phyloP scores from a whole-genome alignment of 1,140 invertebrate species.

The Thaumatotibia leucotreta region DNA sequence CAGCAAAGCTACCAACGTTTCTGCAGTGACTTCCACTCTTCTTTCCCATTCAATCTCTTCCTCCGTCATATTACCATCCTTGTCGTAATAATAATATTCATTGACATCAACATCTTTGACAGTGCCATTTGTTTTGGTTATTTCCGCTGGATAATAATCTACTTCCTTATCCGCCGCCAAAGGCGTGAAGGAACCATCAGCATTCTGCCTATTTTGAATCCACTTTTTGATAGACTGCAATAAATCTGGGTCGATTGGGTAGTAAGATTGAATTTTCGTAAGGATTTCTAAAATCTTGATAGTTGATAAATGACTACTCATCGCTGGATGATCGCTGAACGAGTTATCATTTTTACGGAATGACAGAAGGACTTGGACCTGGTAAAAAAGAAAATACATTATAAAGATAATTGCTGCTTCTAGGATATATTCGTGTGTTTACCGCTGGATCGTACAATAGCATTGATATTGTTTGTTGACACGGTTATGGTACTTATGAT shows the following conservation, averaged over 20 bases:
- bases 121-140: slow-evolving; percentile 48
- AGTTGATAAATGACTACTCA: slow-evolving; percentile 78
- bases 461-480: too few species aligned
- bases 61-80: slow-evolving; percentile 70
- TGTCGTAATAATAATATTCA: slow-evolving; percentile 68
- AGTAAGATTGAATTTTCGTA: slow-evolving; percentile 77
- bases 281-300: slow-evolving; percentile 78
- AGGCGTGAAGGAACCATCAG: slow-evolving; percentile 78
- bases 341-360: slow-evolving; percentile 79
- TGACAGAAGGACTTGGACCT: slow-evolving; percentile 79
- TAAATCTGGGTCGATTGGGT: slow-evolving; percentile 78
- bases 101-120: slow-evolving; percentile 56
- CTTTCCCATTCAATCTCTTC: slow-evolving; percentile 71
- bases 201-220: slow-evolving; percentile 78
- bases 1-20: slow-evolving; percentile 77
- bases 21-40: slow-evolving; percentile 78
- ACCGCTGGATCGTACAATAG: too few species aligned
- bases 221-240: slow-evolving; percentile 77
- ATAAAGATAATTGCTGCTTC: slow-evolving; percentile 5
- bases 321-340: slow-evolving; percentile 80
- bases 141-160: slow-evolving; percentile 65
- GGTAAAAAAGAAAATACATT: slow-evolving; percentile 34
- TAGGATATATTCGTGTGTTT: not conserved
- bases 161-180: slow-evolving; percentile 76
- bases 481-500: too few species aligned